Evolutionary conservation across 2,888 invertebrate genomes (phyloP), one percentile per base, ranked within the genome.

Genomic region (Eristalis pertinax): DNA sequence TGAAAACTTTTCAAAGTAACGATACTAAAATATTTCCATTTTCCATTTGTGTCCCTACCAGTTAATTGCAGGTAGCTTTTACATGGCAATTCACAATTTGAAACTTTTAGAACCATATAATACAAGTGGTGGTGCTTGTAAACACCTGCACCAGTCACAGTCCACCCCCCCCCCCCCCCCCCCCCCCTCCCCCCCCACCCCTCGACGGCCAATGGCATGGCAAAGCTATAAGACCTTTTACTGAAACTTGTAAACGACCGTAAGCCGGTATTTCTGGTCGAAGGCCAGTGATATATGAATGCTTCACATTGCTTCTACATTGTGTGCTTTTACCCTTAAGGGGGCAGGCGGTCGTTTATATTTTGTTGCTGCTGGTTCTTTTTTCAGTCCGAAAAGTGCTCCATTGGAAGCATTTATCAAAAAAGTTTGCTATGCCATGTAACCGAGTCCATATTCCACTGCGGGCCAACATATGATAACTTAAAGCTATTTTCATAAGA

Each of bases 51-150:
- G 62, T 29, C 64, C 38, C 56, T 38, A 41, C 63, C 29, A 74
- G 80, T 74, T 74, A 80, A 80, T 80, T 80, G 74, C 50, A 73
- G 29, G 38, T 63, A 80, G 80, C 80, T 80, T 80, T 80, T 80
- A 74, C 68, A 80, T 29, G 80, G 80, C 63, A 74, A 63, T 74
- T 80, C 68, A 80, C 62, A 79, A 74, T 80, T 80, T 80, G 13
- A 60, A 79, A 79, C 43, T 73, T 79, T 69, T 22, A 56, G 35
- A 73, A 63, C 50, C 74, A 68, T 63, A 80, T 74, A 67, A 74
- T 35, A 64, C 68, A 56, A 80, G 67, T 70, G 67, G 70, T 22
- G 68, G 50, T 80, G 50, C 68, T 80, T 80, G 26, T 64, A 22
- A 50, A 69, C 80, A 80, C 80, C 80, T 80, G 80, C 63, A 74